phyloP scores from a whole-genome alignment of 1,140 invertebrate species.

The Cherax destructor region DNA sequence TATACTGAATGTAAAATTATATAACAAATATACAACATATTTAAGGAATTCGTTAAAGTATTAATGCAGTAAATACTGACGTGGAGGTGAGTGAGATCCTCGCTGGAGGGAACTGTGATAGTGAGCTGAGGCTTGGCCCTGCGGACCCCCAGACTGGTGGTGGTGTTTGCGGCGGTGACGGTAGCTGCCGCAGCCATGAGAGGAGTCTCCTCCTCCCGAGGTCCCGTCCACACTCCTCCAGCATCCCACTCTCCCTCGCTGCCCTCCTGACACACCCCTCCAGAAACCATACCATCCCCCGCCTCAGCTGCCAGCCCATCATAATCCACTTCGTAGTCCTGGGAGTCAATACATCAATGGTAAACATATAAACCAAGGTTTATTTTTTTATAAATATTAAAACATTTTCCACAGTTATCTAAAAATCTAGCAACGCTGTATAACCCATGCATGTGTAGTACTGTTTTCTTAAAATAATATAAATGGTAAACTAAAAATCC shows the following conservation, averaged over 20 bases:
- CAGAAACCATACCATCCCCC: not conserved
- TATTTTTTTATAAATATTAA: too few species aligned
- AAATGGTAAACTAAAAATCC: too few species aligned
- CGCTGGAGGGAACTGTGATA: slow-evolving; percentile 60
- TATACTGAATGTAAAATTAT: too few species aligned
- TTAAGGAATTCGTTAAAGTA: too few species aligned
- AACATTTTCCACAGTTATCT: too few species aligned
- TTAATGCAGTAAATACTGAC: not conserved
- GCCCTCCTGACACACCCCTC: slow-evolving; percentile 12
- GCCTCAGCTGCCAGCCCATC: slow-evolving; percentile 34
- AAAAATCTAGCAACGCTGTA: too few species aligned
- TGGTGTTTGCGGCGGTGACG: too few species aligned
- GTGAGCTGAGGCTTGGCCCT: slow-evolving; percentile 56
- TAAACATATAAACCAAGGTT: too few species aligned
- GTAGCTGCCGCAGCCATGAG: not conserved
- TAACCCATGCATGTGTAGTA: too few species aligned
- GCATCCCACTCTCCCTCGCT: slow-evolving; percentile 49
- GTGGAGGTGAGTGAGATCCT: slow-evolving; percentile 43
- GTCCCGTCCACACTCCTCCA: slow-evolving; percentile 45
- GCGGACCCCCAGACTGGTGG: slow-evolving; percentile 34
- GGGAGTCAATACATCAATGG: not conserved
- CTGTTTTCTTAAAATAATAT: too few species aligned
- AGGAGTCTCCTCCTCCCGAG: slow-evolving; percentile 22
- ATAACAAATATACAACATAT: too few species aligned
- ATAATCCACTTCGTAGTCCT: slow-evolving; percentile 61